phyloP scores from a whole-genome alignment of 1,140 invertebrate genomes.

The Zaprionus africanus region DNA sequence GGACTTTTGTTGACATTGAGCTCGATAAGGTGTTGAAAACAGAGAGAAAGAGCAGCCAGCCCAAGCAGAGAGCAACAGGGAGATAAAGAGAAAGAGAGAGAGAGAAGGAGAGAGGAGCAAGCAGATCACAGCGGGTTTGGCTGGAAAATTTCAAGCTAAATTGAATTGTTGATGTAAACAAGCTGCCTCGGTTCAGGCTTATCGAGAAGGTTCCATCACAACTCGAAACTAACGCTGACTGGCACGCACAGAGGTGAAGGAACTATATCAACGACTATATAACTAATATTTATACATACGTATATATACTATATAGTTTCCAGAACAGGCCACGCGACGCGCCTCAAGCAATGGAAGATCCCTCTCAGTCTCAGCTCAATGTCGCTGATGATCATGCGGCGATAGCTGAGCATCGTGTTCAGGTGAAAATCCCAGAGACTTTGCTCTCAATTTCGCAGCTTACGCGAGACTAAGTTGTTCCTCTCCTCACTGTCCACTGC shows the following conservation, averaged over 20 bases:
- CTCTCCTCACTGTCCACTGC: neutral
- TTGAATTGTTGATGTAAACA: neutral
- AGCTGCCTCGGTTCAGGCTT: neutral
- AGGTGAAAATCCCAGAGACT: conserved; percentile 20
- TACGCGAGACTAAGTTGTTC: too few relatives aligned
- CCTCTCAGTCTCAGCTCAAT: neutral
- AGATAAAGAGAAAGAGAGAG: neutral
- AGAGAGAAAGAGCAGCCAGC: neutral
- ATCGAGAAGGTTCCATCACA: neutral
- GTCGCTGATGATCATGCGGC: conserved; percentile 35
- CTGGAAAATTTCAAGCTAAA: conserved; percentile 4
- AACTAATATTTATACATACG: neutral
- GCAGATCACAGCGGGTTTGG: neutral
- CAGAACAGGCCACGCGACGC: neutral
- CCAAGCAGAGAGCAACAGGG: neutral
- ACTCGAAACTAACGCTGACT: conserved; percentile 19
- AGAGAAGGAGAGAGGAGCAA: neutral
- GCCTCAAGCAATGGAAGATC: neutral
- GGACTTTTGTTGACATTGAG: conserved; percentile 56
- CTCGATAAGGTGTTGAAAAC: conserved; percentile 6
- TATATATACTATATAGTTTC: neutral
- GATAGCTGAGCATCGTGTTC: conserved; percentile 4
- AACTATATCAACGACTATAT: conserved; percentile 12
- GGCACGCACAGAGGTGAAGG: conserved; percentile 32
- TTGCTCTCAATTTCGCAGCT: conserved; percentile 18